Evolutionary conservation across 2,113 vertebrate genomes (phyloP).

Genomic region (Aptenodytes patagonicus): DNA sequence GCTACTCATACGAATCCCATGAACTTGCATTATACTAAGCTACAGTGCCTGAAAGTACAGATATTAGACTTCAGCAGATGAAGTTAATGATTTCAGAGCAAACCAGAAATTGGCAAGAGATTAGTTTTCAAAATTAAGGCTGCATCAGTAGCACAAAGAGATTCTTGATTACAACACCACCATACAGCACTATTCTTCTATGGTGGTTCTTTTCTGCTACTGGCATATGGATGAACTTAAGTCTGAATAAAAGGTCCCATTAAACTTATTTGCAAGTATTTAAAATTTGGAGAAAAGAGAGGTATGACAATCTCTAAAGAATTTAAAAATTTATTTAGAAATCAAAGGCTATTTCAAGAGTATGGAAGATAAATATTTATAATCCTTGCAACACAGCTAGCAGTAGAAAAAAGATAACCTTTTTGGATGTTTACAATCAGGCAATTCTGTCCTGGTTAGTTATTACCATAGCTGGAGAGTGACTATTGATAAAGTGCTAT

Average conservation of each 20-base stretch:
- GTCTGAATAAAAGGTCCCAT: not conserved
- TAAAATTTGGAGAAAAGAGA: not conserved
- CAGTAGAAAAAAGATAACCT: not conserved
- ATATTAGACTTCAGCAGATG: not conserved
- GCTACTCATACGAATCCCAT: not conserved
- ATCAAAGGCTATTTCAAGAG: not conserved
- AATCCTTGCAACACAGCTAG: not conserved
- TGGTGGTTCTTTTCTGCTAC: not conserved
- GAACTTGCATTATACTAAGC: not conserved
- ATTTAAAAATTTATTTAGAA: not conserved
- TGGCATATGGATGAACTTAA: not conserved
- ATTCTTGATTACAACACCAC: too few relatives aligned
- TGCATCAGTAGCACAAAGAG: not conserved
- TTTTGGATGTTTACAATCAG: not conserved
- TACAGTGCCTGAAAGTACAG: not conserved
- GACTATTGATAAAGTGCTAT: not conserved
- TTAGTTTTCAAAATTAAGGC: not conserved
- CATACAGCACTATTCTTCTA: not conserved
- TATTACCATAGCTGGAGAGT: not conserved
- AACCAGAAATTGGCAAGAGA: not conserved
- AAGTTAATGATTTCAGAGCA: not conserved
- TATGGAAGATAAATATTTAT: not conserved
- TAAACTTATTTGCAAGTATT: not conserved
- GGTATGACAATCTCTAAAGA: not conserved
- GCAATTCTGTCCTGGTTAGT: not conserved